Evolutionary conservation across 2,113 vertebrate genomes (phyloP), one percentile per base, ranked within the genome.

Genomic region (Cricetomys ansorgei): DNA sequence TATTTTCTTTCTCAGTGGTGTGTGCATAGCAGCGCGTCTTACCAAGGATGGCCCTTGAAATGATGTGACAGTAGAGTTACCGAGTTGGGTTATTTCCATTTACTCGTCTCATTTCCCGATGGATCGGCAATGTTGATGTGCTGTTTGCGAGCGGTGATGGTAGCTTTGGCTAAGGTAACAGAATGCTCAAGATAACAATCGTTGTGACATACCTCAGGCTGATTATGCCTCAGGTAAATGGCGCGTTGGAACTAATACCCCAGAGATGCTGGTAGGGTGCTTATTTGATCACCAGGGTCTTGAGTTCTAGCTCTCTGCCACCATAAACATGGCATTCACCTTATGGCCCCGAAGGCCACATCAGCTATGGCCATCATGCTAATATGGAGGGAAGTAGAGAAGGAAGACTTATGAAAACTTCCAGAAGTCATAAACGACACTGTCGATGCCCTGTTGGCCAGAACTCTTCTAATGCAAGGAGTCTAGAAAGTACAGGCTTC

Each of bases 1-100:
- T 73, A 43, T 87, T 70, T 25, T 83, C 91, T 89, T 90, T 83
- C 91, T 89, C 89, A 53, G 79, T 37, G n/a, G 73, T 13, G 86
- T n/a, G 67, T 76, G 79, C 86, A 73, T 19, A 62, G 57, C 31
- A 53, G 31, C 7, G 29, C 53, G 25, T 75, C 37, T 86, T 53
- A 87, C 11, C 72, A 43, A 40, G 7, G 7, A 50, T 31, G 48
- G 13, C 37, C 50, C 88, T 92, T 80, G 92, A 93, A 88, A 85
- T 40, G 43, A 75, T 70, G 23, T 85, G 0, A 29, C 23, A 67
- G 16, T 45, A 48, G 45, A 34, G 53, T 62, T 15, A 5, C 53
- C 62, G 27, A 1, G 13, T 50, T 57, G 34, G 23, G 25, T 16
- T n/a, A 70, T 77, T 87, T 88, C 34, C 70, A 88, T 72, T 53